These are phyloP conservation scores for Dolichallabes microphthalmus DNA, from an alignment of 2,113 vertebrate species.

Conservation along the genomic window DNA sequence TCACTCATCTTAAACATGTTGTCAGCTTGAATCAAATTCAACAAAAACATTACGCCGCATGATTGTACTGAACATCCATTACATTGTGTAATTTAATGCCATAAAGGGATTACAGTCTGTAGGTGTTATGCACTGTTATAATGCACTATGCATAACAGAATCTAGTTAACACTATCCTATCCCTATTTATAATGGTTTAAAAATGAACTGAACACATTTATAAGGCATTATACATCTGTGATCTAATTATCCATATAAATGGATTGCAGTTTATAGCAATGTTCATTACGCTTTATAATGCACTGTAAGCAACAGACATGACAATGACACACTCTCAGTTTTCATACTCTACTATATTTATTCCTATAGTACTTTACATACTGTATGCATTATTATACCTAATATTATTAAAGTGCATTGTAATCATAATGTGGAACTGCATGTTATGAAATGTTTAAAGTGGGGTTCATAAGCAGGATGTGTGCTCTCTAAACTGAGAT, in stretches of 20 bases:
- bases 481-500: neutral
- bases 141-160: neutral
- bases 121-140: neutral
- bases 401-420: no score
- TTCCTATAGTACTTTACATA: neutral
- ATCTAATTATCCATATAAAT: neutral
- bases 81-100: neutral
- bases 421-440: neutral
- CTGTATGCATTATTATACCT: no score
- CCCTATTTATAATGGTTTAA: neutral
- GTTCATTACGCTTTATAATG: neutral
- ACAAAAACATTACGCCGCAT: neutral
- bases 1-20: neutral
- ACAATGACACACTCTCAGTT: neutral
- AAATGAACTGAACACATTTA: neutral
- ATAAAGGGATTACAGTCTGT: neutral
- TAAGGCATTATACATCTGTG: neutral
- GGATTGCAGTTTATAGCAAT: neutral
- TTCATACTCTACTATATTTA: neutral
- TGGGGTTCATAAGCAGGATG: neutral
- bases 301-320: neutral
- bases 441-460: neutral
- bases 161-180: neutral
- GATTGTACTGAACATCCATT: no score
- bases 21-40: neutral